phyloP scores from a whole-genome alignment of 2,888 invertebrate genomes.

The Zaprionus lineosus region DNA sequence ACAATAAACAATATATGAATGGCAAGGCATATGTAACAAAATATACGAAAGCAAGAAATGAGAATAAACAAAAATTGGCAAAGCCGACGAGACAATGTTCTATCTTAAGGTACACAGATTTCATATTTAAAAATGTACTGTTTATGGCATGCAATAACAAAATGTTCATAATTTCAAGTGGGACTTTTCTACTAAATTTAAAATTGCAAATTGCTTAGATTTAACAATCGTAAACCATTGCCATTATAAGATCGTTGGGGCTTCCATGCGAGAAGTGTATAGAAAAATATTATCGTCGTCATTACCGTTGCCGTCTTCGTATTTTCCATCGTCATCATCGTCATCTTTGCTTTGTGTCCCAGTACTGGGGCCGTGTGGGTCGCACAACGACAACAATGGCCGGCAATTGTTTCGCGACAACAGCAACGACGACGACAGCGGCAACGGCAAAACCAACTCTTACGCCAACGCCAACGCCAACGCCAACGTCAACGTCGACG shows the following conservation, averaged over 20 bases:
- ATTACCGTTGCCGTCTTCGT: no score
- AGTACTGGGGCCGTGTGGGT: slow-evolving; percentile 38
- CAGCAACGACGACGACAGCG: slow-evolving; percentile 12
- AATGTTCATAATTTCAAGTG: no score
- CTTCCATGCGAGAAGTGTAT: slow-evolving; percentile 28
- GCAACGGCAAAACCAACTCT: slow-evolving; percentile 12
- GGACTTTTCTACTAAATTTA: no score
- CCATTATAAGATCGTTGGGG: slow-evolving; percentile 2
- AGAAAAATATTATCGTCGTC: slow-evolving; percentile 15
- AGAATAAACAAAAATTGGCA: background rate
- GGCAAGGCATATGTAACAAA: slow-evolving; percentile 71
- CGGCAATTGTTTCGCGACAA: slow-evolving; percentile 66
- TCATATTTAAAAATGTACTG: no score
- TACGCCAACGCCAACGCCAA: slow-evolving; percentile 30
- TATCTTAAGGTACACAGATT: background rate
- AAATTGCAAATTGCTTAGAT: no score
- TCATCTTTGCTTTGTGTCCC: slow-evolving; percentile 8
- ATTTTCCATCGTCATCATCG: no score
- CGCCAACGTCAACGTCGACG: slow-evolving; percentile 37
- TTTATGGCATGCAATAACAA: no score
- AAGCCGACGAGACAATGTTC: slow-evolving; percentile 7
- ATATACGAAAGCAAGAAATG: slow-evolving; percentile 43
- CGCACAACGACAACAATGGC: slow-evolving; percentile 66
- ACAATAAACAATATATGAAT: slow-evolving; percentile 72
- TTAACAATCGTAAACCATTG: slow-evolving; percentile 2